phyloP scores from a whole-genome alignment of 2,113 vertebrate species.

The Columbina picui region DNA sequence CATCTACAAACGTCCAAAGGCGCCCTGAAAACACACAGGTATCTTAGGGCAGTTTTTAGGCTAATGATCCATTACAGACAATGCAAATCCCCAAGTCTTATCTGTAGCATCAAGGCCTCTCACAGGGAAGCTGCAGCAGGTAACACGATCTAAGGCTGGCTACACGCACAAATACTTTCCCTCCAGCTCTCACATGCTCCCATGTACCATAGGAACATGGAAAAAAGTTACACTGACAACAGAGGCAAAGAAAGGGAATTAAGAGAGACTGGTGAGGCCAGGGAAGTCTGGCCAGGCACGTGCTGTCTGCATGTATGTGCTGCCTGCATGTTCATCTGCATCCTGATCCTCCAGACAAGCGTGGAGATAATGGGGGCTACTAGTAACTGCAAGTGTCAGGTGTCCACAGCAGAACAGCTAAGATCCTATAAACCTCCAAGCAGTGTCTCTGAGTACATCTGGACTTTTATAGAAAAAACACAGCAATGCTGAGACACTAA shows the following conservation, averaged over 20 bases:
- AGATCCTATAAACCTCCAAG: neutral
- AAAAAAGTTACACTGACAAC: neutral
- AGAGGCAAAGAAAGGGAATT: neutral
- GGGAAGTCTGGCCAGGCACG: neutral
- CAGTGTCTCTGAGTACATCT: neutral
- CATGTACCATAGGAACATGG: neutral
- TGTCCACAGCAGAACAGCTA: neutral
- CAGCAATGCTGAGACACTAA: neutral
- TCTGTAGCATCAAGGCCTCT: neutral
- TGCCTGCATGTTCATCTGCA: neutral
- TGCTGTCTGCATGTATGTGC: neutral
- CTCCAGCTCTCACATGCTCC: neutral
- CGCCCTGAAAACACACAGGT: neutral
- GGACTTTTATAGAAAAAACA: neutral
- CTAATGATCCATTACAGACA: neutral
- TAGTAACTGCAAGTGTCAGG: neutral
- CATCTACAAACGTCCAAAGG: neutral
- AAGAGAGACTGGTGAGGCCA: neutral
- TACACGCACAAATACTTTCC: too few relatives aligned
- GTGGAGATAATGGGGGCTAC: neutral
- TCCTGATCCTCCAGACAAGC: neutral
- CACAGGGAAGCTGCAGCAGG: neutral
- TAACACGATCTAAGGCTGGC: neutral
- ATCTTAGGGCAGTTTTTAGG: neutral
- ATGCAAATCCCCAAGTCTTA: neutral